Conservation (phyloP, 2,113 vertebrate species). For the Rhabdornis inornatus region DNA sequence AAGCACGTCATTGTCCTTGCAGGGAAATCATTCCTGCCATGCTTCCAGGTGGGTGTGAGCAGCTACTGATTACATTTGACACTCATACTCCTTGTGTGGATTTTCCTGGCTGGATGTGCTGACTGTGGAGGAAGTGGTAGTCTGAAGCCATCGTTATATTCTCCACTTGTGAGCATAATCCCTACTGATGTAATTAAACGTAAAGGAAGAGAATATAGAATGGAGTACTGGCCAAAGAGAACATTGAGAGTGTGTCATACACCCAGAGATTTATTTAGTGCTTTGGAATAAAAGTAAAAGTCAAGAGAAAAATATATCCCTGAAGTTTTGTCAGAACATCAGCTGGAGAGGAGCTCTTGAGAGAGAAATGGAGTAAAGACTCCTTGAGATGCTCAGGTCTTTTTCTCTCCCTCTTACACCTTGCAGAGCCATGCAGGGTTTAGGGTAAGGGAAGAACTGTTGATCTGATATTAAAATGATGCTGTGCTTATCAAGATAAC, state of each 20-base stretch:
- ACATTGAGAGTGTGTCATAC: background rate
- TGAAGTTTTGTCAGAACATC: background rate
- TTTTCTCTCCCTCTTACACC: background rate
- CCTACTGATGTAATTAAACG: background rate
- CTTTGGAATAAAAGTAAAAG: background rate
- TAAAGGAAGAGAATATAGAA: background rate
- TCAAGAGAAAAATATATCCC: background rate
- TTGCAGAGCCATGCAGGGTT: background rate
- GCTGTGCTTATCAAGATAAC: background rate
- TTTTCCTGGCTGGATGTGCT: slow-evolving; percentile 4
- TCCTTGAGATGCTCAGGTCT: background rate
- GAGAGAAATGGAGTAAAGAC: background rate
- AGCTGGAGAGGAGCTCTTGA: background rate
- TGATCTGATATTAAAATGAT: background rate
- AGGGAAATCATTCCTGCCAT: slow-evolving; percentile 10
- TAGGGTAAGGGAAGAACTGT: background rate
- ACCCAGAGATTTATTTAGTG: background rate
- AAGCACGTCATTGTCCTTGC: slow-evolving; percentile 25
- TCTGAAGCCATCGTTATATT: background rate
- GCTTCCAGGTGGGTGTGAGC: slow-evolving; percentile 36
- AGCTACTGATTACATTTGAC: background rate
- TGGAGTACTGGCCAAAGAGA: background rate
- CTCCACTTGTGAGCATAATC: background rate
- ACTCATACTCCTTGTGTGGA: background rate
- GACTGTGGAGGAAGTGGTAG: background rate